Evolutionary conservation across 2,797 vertebrate species (phyloP), one percentile per base, ranked within the genome.

Genomic region (Anguilla anguilla): DNA sequence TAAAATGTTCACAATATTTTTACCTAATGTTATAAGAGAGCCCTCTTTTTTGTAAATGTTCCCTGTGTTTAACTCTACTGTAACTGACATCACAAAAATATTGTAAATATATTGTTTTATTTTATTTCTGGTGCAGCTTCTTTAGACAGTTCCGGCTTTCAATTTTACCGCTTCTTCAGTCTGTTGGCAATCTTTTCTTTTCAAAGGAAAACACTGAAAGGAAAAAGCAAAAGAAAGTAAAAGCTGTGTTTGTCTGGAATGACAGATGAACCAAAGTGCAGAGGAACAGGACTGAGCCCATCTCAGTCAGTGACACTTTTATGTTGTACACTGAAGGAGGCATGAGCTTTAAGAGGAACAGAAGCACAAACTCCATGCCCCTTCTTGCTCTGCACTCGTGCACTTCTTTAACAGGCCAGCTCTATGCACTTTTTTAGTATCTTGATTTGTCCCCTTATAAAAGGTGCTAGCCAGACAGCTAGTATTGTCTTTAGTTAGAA

Each of bases 1-100:
- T 95, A 94, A 93, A 95, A 95, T 93, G 93, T 92, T 92, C 91
- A 93, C 92, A 91, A 91, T 96, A 95, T 96, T 96, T 96, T 95
- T 96, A 95, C 92, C 93, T 91, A 90, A 94, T 92, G 91, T 93
- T 94, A 95, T 94, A 91, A 89, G 93, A 83, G 72, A 92, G 91
- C 90, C 46, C 72, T 88, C 84, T 90, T 90, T 87, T 96, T 97
- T 97, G 96, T 97, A 97, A 96, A 96, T 97, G 96, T 97, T 96
- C 93, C 95, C 94, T 88, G 96, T 97, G 96, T 97, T 96, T 95
- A 93, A 96, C 94, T 96, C 96, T 97, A 96, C 94, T 95, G 95
- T 97, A 96, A 92, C 94, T 92, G 94, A 95, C 95, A 96, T 94
- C 91, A 90, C 93, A 93, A 95, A 92, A 94, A 93, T 92, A 95